Conservation (phyloP, 2,888 invertebrate genomes). For the Matsumyia berberina region DNA sequence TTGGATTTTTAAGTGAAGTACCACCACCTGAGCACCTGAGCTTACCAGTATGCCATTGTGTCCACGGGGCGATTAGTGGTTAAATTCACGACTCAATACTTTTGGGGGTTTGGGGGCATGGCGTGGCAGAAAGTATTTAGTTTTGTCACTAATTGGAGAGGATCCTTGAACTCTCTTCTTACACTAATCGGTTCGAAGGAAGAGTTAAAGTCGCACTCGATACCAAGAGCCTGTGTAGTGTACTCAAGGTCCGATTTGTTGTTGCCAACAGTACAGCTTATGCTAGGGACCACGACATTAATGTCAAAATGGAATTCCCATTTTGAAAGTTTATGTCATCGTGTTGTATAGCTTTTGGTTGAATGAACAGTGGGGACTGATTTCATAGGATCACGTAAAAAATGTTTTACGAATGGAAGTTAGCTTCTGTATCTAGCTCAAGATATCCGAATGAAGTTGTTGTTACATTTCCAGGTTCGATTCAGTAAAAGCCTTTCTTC, state of each 20-base stretch:
- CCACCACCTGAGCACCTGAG: slow-evolving; percentile 64
- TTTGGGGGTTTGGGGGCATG: background rate
- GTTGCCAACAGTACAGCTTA: slow-evolving; percentile 40
- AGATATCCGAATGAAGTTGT: too few species aligned
- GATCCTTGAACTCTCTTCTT: slow-evolving; percentile 61
- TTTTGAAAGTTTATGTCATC: slow-evolving; percentile 49
- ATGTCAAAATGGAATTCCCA: slow-evolving; percentile 55
- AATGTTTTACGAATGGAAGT: too few species aligned
- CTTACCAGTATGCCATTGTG: slow-evolving; percentile 43
- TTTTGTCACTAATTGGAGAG: slow-evolving; percentile 72
- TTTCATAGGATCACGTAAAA: slow-evolving; percentile 13
- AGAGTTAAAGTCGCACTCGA: slow-evolving; percentile 11
- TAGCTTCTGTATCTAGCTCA: too few species aligned
- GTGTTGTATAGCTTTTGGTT: slow-evolving; percentile 16
- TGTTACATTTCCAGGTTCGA: too few species aligned
- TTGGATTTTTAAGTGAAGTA: slow-evolving; percentile 68
- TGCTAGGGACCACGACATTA: slow-evolving; percentile 26
- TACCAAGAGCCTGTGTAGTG: background rate
- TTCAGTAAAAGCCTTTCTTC: too few species aligned
- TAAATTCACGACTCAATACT: slow-evolving; percentile 64
- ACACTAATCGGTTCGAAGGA: slow-evolving; percentile 49
- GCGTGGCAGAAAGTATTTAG: slow-evolving; percentile 41
- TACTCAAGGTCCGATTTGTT: slow-evolving; percentile 38
- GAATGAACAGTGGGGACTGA: background rate
- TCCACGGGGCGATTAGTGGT: slow-evolving; percentile 68